Percentiles rank a stretch among this genome's conserved stretches.
These are phyloP conservation scores for Sycophila sp. DNA, from an alignment of 1,140 invertebrate species.

Conservation along the genomic window DNA sequence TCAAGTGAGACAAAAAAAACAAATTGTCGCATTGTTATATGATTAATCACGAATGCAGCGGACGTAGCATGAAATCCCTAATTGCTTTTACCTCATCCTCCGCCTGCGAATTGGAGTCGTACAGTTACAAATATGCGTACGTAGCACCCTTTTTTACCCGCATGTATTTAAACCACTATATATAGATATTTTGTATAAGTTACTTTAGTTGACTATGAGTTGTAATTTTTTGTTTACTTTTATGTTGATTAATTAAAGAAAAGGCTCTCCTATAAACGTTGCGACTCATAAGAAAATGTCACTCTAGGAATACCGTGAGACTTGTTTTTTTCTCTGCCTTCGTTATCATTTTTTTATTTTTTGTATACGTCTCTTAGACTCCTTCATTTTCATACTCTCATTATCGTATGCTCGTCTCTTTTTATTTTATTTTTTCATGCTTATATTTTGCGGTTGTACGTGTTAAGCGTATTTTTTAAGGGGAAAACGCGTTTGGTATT, in stretches of 20 bases:
- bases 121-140: not conserved
- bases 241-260: constrained; percentile 16
- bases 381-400: not conserved
- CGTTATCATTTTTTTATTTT: constrained; percentile 4
- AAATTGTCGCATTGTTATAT: no score
- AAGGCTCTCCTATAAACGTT: constrained; percentile 15
- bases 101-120: not conserved
- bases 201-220: not conserved
- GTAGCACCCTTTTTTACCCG: not conserved
- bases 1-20: no score
- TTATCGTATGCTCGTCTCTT: not conserved
- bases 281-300: constrained; percentile 15
- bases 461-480: constrained; percentile 2
- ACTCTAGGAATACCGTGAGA: constrained; percentile 13
- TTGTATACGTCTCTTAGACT: not conserved
- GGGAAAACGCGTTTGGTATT: not conserved
- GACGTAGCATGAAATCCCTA: no score
- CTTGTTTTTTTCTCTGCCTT: constrained; percentile 6
- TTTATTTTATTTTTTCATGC: not conserved
- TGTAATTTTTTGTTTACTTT: not conserved
- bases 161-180: constrained; percentile 1
- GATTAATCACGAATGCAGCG: no score
- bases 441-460: not conserved
- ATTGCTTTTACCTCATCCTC: no score
- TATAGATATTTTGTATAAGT: constrained; percentile 1